Percentiles rank a stretch among this genome's conserved stretches.
Conservation (phyloP, 2,888 invertebrate species). For the Megamerina dolium region DNA sequence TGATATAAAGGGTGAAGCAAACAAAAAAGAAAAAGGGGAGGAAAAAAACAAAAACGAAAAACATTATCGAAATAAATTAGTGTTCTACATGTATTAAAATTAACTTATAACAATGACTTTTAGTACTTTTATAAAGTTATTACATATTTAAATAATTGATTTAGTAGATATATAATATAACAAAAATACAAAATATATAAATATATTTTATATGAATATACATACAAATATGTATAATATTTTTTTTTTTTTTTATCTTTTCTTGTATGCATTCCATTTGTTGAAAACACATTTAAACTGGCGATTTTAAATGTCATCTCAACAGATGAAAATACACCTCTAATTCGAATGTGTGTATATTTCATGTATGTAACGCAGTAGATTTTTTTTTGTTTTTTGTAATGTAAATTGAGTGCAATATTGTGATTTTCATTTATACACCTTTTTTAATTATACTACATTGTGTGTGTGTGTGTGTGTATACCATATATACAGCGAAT, state of each 20-base stretch:
- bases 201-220: no score
- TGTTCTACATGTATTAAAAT: conserved; percentile 35
- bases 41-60: no score
- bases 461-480: no score
- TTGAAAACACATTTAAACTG: conserved; percentile 35
- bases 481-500: no score
- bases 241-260: conserved; percentile 21
- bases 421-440: no score
- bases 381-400: no score
- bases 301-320: conserved; percentile 39
- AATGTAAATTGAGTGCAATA: no score
- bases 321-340: conserved; percentile 18
- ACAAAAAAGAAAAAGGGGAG: conserved; percentile 32
- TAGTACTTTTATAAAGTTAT: conserved; percentile 42
- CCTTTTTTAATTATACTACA: no score
- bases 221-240: no score
- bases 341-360: conserved; percentile 33
- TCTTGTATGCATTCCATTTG: conserved; percentile 23
- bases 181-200: no score
- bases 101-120: conserved; percentile 48
- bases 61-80: no score
- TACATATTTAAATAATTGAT: conserved; percentile 23
- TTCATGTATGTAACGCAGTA: no score
- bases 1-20: conserved; percentile 31
- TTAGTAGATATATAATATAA: conserved; percentile 15